A percentile compares a stretch with the other conserved stretches of the same genome.
Conservation (phyloP, 2,113 vertebrate species). For the Lethenteron camtschaticum region DNA sequence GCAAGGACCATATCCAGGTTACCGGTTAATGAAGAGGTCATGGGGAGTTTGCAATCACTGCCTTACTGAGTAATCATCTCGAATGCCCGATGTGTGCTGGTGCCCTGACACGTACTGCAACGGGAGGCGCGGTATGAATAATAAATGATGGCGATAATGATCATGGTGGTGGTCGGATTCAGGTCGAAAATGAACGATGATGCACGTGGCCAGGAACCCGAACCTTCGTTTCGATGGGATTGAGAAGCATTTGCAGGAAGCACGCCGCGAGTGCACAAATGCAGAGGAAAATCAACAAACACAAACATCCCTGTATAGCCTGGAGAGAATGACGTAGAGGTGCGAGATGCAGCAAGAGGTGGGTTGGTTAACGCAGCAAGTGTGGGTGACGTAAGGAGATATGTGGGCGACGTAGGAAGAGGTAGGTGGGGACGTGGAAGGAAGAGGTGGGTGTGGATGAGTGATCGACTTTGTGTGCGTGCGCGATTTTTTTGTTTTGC, state of each 20-base stretch:
- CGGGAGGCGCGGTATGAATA: no score
- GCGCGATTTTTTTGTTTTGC: neutral
- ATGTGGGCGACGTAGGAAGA: neutral
- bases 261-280: neutral
- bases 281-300: neutral
- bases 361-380: neutral
- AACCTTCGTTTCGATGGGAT: no score
- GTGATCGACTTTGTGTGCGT: neutral
- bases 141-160: no score
- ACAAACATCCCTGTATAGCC: neutral
- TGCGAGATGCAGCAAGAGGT: neutral
- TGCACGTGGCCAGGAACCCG: no score
- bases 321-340: neutral
- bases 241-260: neutral
- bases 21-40: no score
- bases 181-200: no score
- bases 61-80: no score
- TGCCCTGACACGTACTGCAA: no score
- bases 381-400: neutral
- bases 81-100: no score
- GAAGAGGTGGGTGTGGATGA: neutral
- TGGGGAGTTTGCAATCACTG: no score
- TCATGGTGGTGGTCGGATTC: no score
- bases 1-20: no score
- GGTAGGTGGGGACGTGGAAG: neutral